Conservation (phyloP, 2,113 vertebrate genomes). For the Pantherophis guttatus region DNA sequence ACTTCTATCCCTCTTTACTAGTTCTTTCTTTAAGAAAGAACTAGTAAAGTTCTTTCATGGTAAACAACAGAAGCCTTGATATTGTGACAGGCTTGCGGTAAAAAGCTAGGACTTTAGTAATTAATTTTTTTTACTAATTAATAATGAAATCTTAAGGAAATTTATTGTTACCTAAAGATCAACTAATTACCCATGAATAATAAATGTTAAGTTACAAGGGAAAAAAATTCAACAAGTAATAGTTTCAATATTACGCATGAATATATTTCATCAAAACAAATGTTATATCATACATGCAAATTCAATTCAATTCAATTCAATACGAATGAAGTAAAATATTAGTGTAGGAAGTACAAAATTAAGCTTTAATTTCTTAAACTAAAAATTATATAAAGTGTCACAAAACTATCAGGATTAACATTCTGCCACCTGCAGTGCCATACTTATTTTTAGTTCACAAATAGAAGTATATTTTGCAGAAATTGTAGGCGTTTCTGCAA, state of each 20-base stretch:
- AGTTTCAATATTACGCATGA: constrained; percentile 8
- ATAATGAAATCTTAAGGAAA: not conserved
- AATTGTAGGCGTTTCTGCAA: not conserved
- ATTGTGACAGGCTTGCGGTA: not conserved
- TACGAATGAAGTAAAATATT: not conserved
- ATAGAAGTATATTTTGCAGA: not conserved
- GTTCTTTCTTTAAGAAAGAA: not conserved
- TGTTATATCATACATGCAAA: not conserved
- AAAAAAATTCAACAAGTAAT: constrained; percentile 11
- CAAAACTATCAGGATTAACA: not conserved
- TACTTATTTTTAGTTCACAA: not conserved
- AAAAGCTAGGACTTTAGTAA: not conserved
- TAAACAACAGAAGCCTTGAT: not conserved
- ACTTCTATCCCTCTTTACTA: not conserved
- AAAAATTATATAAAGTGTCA: not conserved
- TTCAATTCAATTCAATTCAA: too few relatives aligned
- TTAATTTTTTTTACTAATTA: not conserved
- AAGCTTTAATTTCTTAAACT: not conserved
- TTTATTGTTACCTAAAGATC: constrained; percentile 23
- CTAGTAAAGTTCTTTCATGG: too few relatives aligned
- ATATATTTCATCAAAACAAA: constrained; percentile 13
- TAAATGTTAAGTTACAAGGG: not conserved
- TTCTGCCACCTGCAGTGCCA: not conserved
- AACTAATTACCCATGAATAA: constrained; percentile 24
- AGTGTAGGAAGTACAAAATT: not conserved